phyloP scores from a whole-genome alignment of 2,797 vertebrate species.

The Cynodonichthys magdalenae region DNA sequence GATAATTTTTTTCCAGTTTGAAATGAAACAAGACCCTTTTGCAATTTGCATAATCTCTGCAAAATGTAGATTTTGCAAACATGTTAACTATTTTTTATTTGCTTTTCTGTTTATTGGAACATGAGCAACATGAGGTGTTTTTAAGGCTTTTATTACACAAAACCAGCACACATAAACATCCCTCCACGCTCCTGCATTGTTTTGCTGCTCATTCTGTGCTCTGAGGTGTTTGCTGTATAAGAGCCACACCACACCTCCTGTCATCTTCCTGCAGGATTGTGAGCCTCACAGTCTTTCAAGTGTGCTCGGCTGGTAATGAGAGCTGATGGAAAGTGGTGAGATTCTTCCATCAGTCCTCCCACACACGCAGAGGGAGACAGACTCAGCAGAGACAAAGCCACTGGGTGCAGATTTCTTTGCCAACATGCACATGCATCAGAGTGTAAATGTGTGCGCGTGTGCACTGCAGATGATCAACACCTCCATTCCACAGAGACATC shows the following conservation, averaged over 20 bases:
- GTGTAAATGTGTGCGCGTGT: constrained; percentile 5
- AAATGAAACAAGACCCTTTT: not conserved
- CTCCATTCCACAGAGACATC: constrained; percentile 47
- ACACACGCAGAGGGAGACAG: constrained; percentile 44
- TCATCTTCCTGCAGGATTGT: constrained; percentile 53
- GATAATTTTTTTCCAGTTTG: constrained; percentile 7
- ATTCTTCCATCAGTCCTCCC: constrained; percentile 57
- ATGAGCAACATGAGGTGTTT: constrained; percentile 11
- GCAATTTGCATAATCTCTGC: constrained; percentile 1
- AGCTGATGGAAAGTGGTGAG: constrained; percentile 72
- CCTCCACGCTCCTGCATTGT: constrained; percentile 13
- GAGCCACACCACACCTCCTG: constrained; percentile 55
- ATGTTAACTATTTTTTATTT: not conserved
- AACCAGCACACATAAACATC: not conserved
- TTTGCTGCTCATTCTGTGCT: constrained; percentile 12
- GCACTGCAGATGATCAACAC: constrained; percentile 28
- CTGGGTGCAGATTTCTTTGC: constrained; percentile 41
- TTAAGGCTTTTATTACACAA: constrained; percentile 21
- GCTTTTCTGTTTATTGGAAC: constrained; percentile 12
- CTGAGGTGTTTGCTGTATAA: constrained; percentile 43
- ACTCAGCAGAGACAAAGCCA: constrained; percentile 47
- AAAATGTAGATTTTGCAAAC: not conserved
- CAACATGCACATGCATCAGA: constrained; percentile 5
- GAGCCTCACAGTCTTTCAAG: constrained; percentile 62
- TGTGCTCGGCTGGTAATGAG: constrained; percentile 71